Base-by-base conservation (phyloP, 1,140 invertebrate species). In the Plodia interpunctella region DNA sequence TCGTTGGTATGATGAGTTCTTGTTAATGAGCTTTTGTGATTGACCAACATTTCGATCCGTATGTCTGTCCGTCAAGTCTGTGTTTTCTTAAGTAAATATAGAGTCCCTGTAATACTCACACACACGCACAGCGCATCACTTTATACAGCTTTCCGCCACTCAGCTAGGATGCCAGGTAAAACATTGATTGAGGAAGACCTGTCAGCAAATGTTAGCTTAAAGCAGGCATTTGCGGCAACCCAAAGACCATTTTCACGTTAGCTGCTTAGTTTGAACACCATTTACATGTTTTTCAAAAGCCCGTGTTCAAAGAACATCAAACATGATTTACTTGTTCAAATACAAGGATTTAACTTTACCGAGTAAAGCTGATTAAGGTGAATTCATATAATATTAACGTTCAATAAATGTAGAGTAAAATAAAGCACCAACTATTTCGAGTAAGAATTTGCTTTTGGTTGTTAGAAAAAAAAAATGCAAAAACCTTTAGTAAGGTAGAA, bases 191-290 rank as follows among this genome's bases (percentile, higher is more conserved):
- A 69, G 76, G 69, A 62, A 63, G 73, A 67, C 67, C 63, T 75
- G 68, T 84, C 80, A 80, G 81, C 81, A 83, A 87, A 88, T 88
- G 79, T 86, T 85, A 60, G 70, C 65, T 60, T 63, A 73, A 70
- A 68, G 20, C 72, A 79, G 76, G 63, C 75, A 73, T 84, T 86
- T 83, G 74, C 74, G 76, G 78, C 52, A 63, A 70, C 67, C 74
- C 55, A 78, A 73, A 70, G 67, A 77, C 80, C 80, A 80, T 80
- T 75, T 80, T 68, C 77, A 77, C 74, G 55, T 66, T 66, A 67
- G 28, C 68, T 63, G 49, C 65, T 59, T 67, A 71, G 67, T 68
- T 74, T 61, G 59, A 63, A 60, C 65, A 53, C 66, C 57, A 69
- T 77, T 74, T 70, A 62, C 63, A 19, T 68, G 59, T 57, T 54